Conservation (phyloP, 2,888 invertebrate species). For the Cyclophora albipunctata region DNA sequence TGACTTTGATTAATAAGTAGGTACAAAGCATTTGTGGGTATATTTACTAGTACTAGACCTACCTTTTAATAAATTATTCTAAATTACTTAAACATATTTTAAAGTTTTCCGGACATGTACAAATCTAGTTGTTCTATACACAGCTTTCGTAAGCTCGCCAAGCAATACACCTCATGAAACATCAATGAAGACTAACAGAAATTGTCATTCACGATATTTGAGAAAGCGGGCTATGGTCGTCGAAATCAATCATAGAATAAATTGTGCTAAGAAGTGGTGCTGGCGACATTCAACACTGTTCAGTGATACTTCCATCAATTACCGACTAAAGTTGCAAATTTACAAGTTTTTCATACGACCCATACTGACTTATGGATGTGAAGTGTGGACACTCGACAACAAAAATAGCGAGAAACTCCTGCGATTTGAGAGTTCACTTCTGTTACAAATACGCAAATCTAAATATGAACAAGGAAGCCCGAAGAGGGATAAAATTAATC, state of each 20-base stretch:
- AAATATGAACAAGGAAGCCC: conserved; percentile 34
- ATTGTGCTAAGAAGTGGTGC: conserved; percentile 43
- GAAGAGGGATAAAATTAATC: conserved; percentile 27
- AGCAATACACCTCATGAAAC: too few relatives aligned
- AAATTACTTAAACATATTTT: too few relatives aligned
- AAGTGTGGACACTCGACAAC: conserved; percentile 38
- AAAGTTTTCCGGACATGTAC: too few relatives aligned
- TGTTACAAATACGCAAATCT: conserved; percentile 44
- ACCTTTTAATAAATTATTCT: too few relatives aligned
- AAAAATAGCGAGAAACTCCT: conserved; percentile 25
- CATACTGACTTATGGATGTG: conserved; percentile 48
- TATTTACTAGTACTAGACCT: too few relatives aligned
- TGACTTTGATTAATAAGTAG: too few relatives aligned
- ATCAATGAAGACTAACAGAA: too few relatives aligned
- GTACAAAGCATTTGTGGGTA: too few relatives aligned
- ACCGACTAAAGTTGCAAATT: conserved; percentile 33
- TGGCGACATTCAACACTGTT: conserved; percentile 29
- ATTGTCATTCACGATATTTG: conserved; percentile 17
- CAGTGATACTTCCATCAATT: conserved; percentile 25
- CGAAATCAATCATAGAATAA: conserved; percentile 37
- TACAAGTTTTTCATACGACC: conserved; percentile 44
- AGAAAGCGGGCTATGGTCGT: conserved; percentile 19
- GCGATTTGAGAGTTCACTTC: conserved; percentile 33
- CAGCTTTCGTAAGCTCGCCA: too few relatives aligned
- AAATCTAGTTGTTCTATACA: too few relatives aligned